phyloP scores from a whole-genome alignment of 2,888 invertebrate genomes.

The Tipula unca region DNA sequence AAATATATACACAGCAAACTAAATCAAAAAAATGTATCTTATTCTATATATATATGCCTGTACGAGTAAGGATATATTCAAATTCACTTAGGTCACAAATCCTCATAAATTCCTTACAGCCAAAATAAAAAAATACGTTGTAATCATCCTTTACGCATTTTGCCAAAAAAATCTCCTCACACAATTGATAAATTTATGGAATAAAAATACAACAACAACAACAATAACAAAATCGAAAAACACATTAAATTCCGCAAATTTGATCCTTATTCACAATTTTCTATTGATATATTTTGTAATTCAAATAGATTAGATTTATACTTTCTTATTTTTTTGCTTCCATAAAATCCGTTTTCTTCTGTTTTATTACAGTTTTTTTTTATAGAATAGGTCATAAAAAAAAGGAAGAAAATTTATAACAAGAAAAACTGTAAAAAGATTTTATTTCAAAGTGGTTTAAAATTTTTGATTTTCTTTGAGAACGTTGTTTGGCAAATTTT shows the following conservation, averaged over 20 bases:
- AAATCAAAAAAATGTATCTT: neutral
- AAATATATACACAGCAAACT: neutral
- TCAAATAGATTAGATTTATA: neutral
- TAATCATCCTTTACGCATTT: neutral
- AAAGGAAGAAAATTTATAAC: neutral
- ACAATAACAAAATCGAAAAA: neutral
- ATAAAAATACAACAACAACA: neutral
- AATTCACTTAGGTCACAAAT: neutral
- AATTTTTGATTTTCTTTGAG: neutral
- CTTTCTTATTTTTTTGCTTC: neutral
- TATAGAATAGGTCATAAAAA: neutral
- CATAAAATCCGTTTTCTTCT: neutral
- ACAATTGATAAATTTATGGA: neutral
- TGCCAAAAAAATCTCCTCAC: neutral
- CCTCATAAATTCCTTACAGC: neutral
- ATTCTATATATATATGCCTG: no score
- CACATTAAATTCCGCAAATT: neutral
- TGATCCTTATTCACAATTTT: neutral
- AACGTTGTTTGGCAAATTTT: neutral
- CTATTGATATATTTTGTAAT: conserved; percentile 1
- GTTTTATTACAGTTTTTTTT: neutral
- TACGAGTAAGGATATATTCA: no score
- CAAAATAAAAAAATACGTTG: neutral
- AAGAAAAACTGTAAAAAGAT: neutral
- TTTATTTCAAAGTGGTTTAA: neutral